Evolutionary conservation across 2,797 vertebrate species (phyloP).

Genomic region (Petrocephalus schoutedeni): DNA sequence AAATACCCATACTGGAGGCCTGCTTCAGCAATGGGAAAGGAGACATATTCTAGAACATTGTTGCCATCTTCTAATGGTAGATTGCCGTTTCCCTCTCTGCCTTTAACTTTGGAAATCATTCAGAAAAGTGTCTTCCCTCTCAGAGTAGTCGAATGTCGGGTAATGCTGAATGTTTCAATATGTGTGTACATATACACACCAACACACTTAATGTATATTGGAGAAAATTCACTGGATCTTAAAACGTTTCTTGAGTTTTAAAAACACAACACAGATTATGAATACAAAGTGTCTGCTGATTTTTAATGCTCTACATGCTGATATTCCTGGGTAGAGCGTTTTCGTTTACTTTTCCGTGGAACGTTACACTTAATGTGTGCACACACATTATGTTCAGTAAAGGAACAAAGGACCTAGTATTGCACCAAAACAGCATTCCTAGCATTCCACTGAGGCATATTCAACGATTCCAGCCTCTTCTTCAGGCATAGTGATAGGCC

Average conservation of each 20-base stretch:
- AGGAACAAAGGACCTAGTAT: constrained; percentile 20
- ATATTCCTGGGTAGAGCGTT: constrained; percentile 15
- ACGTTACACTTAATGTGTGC: neutral
- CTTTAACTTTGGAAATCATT: neutral
- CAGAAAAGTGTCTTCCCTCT: neutral
- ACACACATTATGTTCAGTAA: constrained; percentile 16
- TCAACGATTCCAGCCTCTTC: neutral
- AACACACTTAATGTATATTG: constrained; percentile 15
- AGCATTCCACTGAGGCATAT: constrained; percentile 19
- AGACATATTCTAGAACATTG: neutral
- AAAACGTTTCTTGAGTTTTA: constrained; percentile 23
- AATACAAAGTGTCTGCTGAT: constrained; percentile 21
- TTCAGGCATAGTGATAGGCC: constrained; percentile 17
- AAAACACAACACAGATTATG: constrained; percentile 25
- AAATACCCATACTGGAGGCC: neutral
- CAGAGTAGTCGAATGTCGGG: neutral
- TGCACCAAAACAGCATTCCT: constrained; percentile 20
- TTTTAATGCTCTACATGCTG: constrained; percentile 8
- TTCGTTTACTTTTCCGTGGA: neutral
- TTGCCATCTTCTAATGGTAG: neutral
- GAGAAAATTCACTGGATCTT: constrained; percentile 19
- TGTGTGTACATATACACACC: constrained; percentile 28
- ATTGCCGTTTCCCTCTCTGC: neutral
- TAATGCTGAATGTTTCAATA: constrained; percentile 18
- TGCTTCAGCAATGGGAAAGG: neutral